phyloP scores from a whole-genome alignment of 1,140 invertebrate genomes.

The Zelostemma sp. region DNA sequence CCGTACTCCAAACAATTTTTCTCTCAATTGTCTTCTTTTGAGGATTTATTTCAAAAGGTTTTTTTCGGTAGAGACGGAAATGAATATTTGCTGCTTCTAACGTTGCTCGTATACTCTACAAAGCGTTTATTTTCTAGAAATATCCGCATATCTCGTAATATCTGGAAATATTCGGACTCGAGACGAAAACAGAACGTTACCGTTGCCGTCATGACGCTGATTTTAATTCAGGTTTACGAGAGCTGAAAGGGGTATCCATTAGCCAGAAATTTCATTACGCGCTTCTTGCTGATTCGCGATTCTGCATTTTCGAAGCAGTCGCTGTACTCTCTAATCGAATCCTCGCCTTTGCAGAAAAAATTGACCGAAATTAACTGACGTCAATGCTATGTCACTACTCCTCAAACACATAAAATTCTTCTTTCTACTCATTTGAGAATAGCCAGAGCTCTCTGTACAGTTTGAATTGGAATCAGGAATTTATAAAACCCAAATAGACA shows the following conservation, averaged over 20 bases:
- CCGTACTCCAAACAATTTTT: too few relatives aligned
- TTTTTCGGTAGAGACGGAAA: too few relatives aligned
- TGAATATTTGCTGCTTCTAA: not conserved
- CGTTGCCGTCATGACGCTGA: slow-evolving; percentile 48
- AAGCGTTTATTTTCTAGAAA: slow-evolving; percentile 36
- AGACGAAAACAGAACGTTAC: slow-evolving; percentile 43
- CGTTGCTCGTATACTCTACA: not conserved
- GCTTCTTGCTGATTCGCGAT: slow-evolving; percentile 43
- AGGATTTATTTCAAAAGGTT: too few relatives aligned
- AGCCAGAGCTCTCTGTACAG: too few relatives aligned
- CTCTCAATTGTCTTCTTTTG: too few relatives aligned
- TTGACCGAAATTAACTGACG: not conserved
- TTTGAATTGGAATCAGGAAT: too few relatives aligned
- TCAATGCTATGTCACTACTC: too few relatives aligned
- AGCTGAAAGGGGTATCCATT: slow-evolving; percentile 52
- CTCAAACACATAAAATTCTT: too few relatives aligned
- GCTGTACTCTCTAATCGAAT: slow-evolving; percentile 27
- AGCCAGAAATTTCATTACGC: slow-evolving; percentile 50
- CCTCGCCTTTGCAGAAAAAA: slow-evolving; percentile 16
- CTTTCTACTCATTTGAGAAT: too few relatives aligned
- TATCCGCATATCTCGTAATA: slow-evolving; percentile 45
- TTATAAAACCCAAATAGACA: too few relatives aligned
- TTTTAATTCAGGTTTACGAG: slow-evolving; percentile 54
- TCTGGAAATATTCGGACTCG: slow-evolving; percentile 38
- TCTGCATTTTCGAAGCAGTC: slow-evolving; percentile 37